Percentiles rank a stretch among this genome's conserved stretches.
phyloP scores from a whole-genome alignment of 1,140 invertebrate genomes.

The Arion vulgaris region DNA sequence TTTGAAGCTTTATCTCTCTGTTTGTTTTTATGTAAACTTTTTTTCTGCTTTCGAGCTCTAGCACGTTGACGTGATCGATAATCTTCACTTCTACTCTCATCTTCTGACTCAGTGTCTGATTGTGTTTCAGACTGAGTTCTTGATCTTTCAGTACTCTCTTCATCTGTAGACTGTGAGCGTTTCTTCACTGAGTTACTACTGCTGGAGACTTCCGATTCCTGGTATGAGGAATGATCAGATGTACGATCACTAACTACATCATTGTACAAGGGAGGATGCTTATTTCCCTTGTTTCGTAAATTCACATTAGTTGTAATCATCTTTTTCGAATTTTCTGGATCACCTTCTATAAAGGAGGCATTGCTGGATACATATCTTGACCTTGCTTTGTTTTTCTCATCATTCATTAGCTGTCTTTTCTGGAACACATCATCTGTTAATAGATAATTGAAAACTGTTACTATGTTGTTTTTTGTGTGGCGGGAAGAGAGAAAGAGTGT shows the following conservation, averaged over 20 bases:
- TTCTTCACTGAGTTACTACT: constrained; percentile 4
- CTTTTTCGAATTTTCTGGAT: constrained; percentile 7
- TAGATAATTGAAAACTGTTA: neutral
- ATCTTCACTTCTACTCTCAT: constrained; percentile 23
- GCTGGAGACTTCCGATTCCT: constrained; percentile 39
- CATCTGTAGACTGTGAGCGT: constrained; percentile 21
- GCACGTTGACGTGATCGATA: neutral
- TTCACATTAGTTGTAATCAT: constrained; percentile 7
- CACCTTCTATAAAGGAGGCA: neutral
- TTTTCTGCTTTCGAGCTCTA: neutral
- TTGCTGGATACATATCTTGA: neutral
- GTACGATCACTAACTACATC: constrained; percentile 37
- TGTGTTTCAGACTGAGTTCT: neutral
- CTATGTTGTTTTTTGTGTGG: too few relatives aligned
- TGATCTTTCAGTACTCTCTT: neutral
- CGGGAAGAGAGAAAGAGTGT: too few relatives aligned
- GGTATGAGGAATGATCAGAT: constrained; percentile 40
- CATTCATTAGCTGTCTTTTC: neutral
- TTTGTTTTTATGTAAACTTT: neutral
- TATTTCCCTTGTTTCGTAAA: neutral
- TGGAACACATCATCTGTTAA: constrained; percentile 28
- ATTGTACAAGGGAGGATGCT: constrained; percentile 30
- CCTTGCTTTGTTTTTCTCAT: constrained; percentile 18
- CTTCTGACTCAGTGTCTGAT: constrained; percentile 32
- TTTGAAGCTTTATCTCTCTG: neutral